These are phyloP conservation scores for Sphinx pinastri DNA, from an alignment of 2,888 invertebrate genomes.

Conservation along the genomic window DNA sequence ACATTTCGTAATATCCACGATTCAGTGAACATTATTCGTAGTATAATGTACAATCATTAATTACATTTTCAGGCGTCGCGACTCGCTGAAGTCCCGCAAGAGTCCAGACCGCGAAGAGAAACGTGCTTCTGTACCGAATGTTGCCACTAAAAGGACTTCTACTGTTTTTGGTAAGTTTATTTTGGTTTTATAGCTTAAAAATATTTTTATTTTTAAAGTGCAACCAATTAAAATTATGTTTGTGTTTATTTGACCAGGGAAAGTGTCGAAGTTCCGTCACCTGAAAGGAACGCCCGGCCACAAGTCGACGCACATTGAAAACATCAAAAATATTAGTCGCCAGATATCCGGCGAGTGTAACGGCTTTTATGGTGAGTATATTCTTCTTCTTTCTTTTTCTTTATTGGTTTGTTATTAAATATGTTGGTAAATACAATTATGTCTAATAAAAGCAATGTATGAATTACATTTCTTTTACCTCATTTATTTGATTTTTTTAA, in stretches of 20 bases:
- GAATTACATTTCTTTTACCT: too few relatives aligned
- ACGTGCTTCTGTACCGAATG: slow-evolving; percentile 80
- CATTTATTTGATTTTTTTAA: too few relatives aligned
- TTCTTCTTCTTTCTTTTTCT: not conserved
- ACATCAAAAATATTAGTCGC: slow-evolving; percentile 94
- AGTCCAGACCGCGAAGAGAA: slow-evolving; percentile 84
- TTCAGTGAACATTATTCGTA: too few relatives aligned
- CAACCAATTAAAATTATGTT: not conserved
- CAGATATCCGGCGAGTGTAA: slow-evolving; percentile 98
- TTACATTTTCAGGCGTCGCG: slow-evolving; percentile 82
- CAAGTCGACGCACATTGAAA: slow-evolving; percentile 96
- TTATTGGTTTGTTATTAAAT: not conserved
- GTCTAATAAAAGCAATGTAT: too few relatives aligned
- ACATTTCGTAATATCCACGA: too few relatives aligned
- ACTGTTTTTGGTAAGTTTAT: slow-evolving; percentile 89
- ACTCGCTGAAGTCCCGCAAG: slow-evolving; percentile 86
- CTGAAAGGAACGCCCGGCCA: slow-evolving; percentile 95
- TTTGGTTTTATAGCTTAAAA: not conserved
- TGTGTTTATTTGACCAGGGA: slow-evolving; percentile 49
- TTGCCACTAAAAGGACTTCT: slow-evolving; percentile 92
- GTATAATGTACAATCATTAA: too few relatives aligned
- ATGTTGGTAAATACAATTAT: not conserved
- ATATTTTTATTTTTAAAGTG: not conserved
- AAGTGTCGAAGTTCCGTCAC: slow-evolving; percentile 96
- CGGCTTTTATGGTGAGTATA: slow-evolving; percentile 90